A percentile compares a stretch with the other conserved stretches of the same genome.
These are phyloP conservation scores for Andrena praecox DNA, from an alignment of 2,888 invertebrate genomes.

Conservation along the genomic window DNA sequence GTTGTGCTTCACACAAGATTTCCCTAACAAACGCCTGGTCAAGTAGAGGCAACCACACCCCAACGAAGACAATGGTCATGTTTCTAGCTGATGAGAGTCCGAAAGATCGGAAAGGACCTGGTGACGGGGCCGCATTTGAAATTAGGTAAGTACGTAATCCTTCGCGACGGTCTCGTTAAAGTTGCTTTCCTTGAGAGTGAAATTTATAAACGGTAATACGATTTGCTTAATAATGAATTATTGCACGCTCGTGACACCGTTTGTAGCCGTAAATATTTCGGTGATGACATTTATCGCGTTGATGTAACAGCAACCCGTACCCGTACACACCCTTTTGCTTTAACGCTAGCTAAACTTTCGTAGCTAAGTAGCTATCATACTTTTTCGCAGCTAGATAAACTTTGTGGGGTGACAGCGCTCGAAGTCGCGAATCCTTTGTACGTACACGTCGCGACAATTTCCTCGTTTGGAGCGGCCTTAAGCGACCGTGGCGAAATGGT, in stretches of 20 bases:
- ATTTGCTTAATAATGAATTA: slow-evolving; percentile 74
- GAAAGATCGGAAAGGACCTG: slow-evolving; percentile 19
- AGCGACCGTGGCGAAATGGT: slow-evolving; percentile 9
- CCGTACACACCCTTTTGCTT: slow-evolving; percentile 47
- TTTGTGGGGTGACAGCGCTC: background rate
- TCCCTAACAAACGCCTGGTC: no score
- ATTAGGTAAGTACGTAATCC: slow-evolving; percentile 57
- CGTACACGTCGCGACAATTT: background rate
- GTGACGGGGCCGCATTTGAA: slow-evolving; percentile 30
- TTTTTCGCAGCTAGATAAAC: slow-evolving; percentile 26
- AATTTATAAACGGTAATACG: slow-evolving; percentile 70
- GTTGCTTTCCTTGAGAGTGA: slow-evolving; percentile 51
- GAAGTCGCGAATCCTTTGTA: background rate
- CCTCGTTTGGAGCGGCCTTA: background rate
- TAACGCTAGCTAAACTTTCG: slow-evolving; percentile 22
- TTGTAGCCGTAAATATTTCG: slow-evolving; percentile 64
- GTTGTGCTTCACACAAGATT: no score
- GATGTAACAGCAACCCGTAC: slow-evolving; percentile 47
- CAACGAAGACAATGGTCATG: background rate
- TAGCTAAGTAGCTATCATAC: background rate
- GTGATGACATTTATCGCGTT: slow-evolving; percentile 60
- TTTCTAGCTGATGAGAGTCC: slow-evolving; percentile 29
- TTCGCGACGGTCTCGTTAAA: slow-evolving; percentile 69
- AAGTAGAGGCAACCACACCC: no score
- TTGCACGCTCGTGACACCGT: slow-evolving; percentile 57